Evolutionary conservation across 2,888 invertebrate genomes (phyloP), one percentile per base, ranked within the genome.

Genomic region (Ditylenchus weischeri): DNA sequence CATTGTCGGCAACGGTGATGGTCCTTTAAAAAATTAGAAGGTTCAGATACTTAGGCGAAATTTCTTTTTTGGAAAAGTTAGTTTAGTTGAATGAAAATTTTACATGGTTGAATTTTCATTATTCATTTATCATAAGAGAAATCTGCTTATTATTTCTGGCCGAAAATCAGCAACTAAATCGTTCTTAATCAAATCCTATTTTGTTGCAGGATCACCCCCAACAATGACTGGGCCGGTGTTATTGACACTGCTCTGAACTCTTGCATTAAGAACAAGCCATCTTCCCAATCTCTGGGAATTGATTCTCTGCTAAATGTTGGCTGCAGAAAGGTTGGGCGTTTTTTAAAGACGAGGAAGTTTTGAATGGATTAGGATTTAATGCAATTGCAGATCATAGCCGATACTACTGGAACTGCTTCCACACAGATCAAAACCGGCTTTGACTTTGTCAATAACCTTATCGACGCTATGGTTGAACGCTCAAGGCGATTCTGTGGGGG

Each of bases 361-460:
- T 13, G 18, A 21, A 49, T 29, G n/a, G 15, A 62, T 5, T 7
- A 35, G 29, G 15, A 19, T 29, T 36, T n/a, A 19, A 64, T 23
- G 15, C 38, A 48, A 19, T 18, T 65, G 36, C 57, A 76, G 75
- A 76, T 79, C 51, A 82, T 81, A 66, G 80, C 82, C 65, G 79
- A 80, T 62, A 76, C 79, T 4, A 77, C 79, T 29, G 80, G 79
- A 51, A 72, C 76, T 13, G 79, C 82, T 35, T 72, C 79, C 19
- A 64, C 73, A 65, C 81, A 81, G 65, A 73, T 83, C 59, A 79
- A 80, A 72, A 79, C 79, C 63, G 80, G 81, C 50, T 81, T 80
- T 72, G 81, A 83, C 66, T 82, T 82, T 62, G 74, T 86, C 58
- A 81, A 85, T 49, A 79, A 83, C 69, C 75, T 79, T 59, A 78